Evolutionary conservation across 2,797 vertebrate species (phyloP).

Genomic region (Chelmon rostratus): DNA sequence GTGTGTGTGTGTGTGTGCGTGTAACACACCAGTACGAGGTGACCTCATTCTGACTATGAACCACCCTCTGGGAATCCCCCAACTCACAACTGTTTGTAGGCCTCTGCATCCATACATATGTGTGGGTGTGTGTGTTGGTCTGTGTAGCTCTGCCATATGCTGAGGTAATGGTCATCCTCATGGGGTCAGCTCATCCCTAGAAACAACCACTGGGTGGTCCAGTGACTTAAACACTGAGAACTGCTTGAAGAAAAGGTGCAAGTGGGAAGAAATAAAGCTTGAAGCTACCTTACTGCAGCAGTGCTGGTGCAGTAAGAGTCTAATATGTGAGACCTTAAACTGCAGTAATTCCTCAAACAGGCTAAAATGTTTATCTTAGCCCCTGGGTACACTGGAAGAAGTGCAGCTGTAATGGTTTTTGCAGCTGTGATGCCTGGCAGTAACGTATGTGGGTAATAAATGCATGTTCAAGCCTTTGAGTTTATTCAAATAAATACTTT

Average conservation of each 20-base stretch:
- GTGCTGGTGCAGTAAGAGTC: conserved; percentile 7
- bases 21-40: conserved; percentile 67
- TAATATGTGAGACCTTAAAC: conserved; percentile 23
- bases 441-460: conserved; percentile 35
- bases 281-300: not conserved
- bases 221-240: conserved; percentile 10
- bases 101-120: conserved; percentile 49
- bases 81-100: conserved; percentile 63
- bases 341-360: conserved; percentile 21
- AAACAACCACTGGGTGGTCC: conserved; percentile 67
- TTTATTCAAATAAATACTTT: conserved; percentile 61
- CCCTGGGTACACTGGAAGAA: not conserved
- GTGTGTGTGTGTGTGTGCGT: conserved; percentile 58
- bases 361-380: conserved; percentile 32
- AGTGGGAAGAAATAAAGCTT: conserved; percentile 9
- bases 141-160: conserved; percentile 61
- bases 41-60: conserved; percentile 85
- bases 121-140: conserved; percentile 24
- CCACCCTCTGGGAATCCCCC: conserved; percentile 86
- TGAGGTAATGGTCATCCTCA: conserved; percentile 74
- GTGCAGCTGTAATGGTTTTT: conserved; percentile 39
- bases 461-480: conserved; percentile 36
- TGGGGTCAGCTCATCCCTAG: conserved; percentile 50
- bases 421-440: conserved; percentile 61
- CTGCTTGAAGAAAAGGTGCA: conserved; percentile 34